Conservation (phyloP, 2,888 invertebrate species). For the Lasioglossum malachurum region DNA sequence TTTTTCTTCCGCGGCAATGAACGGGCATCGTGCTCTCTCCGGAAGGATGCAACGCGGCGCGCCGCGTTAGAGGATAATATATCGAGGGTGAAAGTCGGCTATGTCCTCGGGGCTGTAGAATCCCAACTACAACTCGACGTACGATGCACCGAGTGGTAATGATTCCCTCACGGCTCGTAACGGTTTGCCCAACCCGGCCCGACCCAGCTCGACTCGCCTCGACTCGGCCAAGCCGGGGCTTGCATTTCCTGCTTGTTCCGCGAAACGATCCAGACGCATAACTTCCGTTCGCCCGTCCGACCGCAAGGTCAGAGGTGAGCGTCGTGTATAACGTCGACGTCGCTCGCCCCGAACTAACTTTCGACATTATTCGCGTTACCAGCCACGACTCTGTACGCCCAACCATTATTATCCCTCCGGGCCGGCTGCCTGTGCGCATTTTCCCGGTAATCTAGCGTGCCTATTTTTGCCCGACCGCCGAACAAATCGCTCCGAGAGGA, state of each 20-base stretch:
- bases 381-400: constrained; percentile 39
- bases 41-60: neutral
- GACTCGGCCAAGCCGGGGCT: constrained; percentile 15
- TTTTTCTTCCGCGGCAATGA: neutral
- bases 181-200: constrained; percentile 59
- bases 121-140: constrained; percentile 41
- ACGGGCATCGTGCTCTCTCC: constrained; percentile 1
- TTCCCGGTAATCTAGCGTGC: neutral
- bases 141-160: constrained; percentile 62
- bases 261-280: constrained; percentile 77
- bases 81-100: constrained; percentile 39
- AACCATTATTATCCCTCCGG: constrained; percentile 65
- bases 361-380: constrained; percentile 75
- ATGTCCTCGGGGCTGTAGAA: constrained; percentile 36
- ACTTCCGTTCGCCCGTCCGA: constrained; percentile 73
- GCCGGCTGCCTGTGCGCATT: neutral
- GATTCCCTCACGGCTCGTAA: constrained; percentile 70
- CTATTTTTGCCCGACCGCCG: constrained; percentile 31
- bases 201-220: constrained; percentile 27
- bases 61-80: constrained; percentile 9
- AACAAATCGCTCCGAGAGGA: constrained; percentile 21
- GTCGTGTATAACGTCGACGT: constrained; percentile 66
- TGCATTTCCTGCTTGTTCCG: constrained; percentile 70
- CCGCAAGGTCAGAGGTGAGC: constrained; percentile 71
- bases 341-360: constrained; percentile 70